Evolutionary conservation across 2,888 invertebrate species (phyloP), one percentile per base, ranked within the genome.

Genomic region (Cyclophora albipunctata): DNA sequence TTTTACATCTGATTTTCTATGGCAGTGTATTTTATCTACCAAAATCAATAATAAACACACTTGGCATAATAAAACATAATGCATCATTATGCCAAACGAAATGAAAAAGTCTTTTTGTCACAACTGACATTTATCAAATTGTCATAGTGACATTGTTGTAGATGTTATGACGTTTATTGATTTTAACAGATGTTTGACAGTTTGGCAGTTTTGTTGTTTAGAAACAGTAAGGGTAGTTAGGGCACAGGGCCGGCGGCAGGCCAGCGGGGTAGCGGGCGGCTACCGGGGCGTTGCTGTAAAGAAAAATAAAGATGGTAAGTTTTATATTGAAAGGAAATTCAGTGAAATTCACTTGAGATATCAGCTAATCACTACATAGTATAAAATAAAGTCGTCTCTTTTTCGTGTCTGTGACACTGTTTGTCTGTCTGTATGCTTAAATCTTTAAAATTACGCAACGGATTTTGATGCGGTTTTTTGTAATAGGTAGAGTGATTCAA

Each of bases 171-270:
- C 20, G 20, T 20, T 20, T 20, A 20, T 43, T 43, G 43, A 34
- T 34, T 7, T 43, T 43, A 33, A 43, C 43, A 43, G 43, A 4
- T 20, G 34, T 33, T 6, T 33, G 43, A 34, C 43, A 34, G 43
- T 20, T 33, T 33, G 34, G 34, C 43, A 7, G 4, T 5, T 43
- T 43, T 42, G 42, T 7, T 20, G 47, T 66, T 74, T 66, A 76
- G 59, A 61, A 81, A 68, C 91, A 91, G 83, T 88, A 90, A 1
- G 91, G 91, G 78, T 91, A 91, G 86, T 91, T 91, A 56, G 91
- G 91, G 79, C 91, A 91, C 43, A 83, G 77, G 3, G 91, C 87
- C 5, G 91, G 78, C 61, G 84, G 79, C 57, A 91, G 80, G 57
- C 81, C 84, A 7, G 90, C 90, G n/a, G 90, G 90, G 70, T 90